A percentile compares a stretch with the other conserved stretches of the same genome.
phyloP scores from a whole-genome alignment of 2,888 invertebrate species.

The Rhaphigaster nebulosa region DNA sequence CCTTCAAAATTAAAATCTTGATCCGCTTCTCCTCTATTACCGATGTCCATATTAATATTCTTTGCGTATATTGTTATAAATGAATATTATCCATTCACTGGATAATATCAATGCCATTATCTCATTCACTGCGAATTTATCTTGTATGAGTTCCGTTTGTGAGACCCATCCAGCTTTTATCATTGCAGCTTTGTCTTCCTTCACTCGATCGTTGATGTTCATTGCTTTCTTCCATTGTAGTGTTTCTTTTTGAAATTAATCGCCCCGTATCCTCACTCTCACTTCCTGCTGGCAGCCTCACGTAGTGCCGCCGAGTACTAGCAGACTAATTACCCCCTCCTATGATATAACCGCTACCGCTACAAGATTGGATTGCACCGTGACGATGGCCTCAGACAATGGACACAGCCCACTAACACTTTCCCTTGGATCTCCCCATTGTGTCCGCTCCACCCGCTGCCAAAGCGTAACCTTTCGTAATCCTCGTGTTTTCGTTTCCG shows the following conservation, averaged over 20 bases:
- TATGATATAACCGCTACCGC: background rate
- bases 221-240: too few species aligned
- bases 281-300: background rate
- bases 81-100: too few species aligned
- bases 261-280: background rate
- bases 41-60: too few species aligned
- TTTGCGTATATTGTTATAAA: too few species aligned
- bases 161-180: too few species aligned
- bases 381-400: slow-evolving; percentile 26
- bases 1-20: too few species aligned
- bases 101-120: too few species aligned
- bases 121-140: too few species aligned
- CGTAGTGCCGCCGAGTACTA: background rate
- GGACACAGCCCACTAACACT: background rate
- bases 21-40: too few species aligned
- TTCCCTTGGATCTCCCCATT: background rate
- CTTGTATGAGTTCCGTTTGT: too few species aligned
- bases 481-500: background rate
- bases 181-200: too few species aligned
- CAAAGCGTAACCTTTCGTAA: slow-evolving; percentile 28
- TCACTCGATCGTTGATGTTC: background rate
- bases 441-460: background rate
- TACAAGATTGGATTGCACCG: background rate
- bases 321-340: background rate
- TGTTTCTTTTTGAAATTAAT: background rate